phyloP scores from a whole-genome alignment of 2,797 vertebrate species.

The Coccyzus lansbergi region DNA sequence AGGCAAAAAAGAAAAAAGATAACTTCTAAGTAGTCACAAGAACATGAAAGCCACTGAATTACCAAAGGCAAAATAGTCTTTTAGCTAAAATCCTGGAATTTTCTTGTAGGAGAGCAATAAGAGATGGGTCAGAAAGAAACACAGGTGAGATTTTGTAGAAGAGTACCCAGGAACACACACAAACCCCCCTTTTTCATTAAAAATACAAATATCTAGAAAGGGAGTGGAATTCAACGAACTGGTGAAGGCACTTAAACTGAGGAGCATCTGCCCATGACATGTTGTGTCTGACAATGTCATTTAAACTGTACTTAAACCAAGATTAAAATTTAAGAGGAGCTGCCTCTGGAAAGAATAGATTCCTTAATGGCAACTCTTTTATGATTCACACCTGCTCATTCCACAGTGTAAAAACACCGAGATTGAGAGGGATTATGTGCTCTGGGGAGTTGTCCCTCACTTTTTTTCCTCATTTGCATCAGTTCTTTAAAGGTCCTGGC shows the following conservation, averaged over 20 bases:
- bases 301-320: background rate
- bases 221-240: too few species aligned
- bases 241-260: too few species aligned
- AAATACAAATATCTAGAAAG: too few species aligned
- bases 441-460: background rate
- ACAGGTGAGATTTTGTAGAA: background rate
- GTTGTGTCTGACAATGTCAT: background rate
- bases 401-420: background rate
- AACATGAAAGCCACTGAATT: background rate
- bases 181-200: too few species aligned
- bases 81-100: background rate
- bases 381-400: constrained; percentile 11
- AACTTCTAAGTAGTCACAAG: background rate
- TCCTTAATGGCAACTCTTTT: background rate
- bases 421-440: constrained; percentile 11
- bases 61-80: background rate
- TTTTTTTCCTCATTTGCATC: background rate
- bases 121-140: background rate
- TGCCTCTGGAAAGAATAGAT: background rate
- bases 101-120: background rate
- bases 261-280: background rate
- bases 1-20: background rate
- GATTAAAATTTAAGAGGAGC: background rate
- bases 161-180: background rate
- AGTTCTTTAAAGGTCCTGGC: background rate